A percentile compares a stretch with the other conserved stretches of the same genome.
These are phyloP conservation scores for Chloropsis hardwickii DNA, from an alignment of 2,113 vertebrate species.

Conservation along the genomic window DNA sequence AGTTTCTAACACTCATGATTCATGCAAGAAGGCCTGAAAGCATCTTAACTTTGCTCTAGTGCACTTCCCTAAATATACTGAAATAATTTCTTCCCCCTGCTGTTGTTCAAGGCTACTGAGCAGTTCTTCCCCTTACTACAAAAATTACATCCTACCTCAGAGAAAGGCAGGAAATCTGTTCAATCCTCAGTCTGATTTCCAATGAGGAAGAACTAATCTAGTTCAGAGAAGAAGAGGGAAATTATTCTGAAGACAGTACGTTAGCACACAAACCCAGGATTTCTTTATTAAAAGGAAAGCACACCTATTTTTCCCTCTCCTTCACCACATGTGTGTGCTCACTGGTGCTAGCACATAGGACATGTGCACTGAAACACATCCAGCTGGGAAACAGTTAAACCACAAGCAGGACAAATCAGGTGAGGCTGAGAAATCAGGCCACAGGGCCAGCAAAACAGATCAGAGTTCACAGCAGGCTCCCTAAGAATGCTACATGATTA, in stretches of 20 bases:
- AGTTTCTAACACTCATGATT: neutral
- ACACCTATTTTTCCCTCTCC: neutral
- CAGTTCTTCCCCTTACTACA: neutral
- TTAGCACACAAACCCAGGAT: neutral
- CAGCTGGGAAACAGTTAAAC: neutral
- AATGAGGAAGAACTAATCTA: slow-evolving; percentile 46
- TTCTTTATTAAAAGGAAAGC: neutral
- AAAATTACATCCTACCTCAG: slow-evolving; percentile 43
- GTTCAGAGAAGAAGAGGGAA: slow-evolving; percentile 43
- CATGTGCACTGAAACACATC: neutral
- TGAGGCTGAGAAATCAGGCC: neutral
- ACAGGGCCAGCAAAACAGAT: neutral
- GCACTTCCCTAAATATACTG: neutral
- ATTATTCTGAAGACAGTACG: neutral
- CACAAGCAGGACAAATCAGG: neutral
- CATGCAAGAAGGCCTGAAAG: neutral
- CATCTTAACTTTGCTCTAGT: neutral
- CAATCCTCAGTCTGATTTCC: slow-evolving; percentile 42
- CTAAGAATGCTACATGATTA: neutral
- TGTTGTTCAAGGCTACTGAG: neutral
- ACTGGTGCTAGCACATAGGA: neutral
- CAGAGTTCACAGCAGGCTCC: neutral
- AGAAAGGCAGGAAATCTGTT: slow-evolving; percentile 49
- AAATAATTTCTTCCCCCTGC: neutral
- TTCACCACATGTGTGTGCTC: neutral